Percentiles rank a stretch among this genome's conserved stretches.
Conservation (phyloP, 2,113 vertebrate species). For the Chitala chitala region DNA sequence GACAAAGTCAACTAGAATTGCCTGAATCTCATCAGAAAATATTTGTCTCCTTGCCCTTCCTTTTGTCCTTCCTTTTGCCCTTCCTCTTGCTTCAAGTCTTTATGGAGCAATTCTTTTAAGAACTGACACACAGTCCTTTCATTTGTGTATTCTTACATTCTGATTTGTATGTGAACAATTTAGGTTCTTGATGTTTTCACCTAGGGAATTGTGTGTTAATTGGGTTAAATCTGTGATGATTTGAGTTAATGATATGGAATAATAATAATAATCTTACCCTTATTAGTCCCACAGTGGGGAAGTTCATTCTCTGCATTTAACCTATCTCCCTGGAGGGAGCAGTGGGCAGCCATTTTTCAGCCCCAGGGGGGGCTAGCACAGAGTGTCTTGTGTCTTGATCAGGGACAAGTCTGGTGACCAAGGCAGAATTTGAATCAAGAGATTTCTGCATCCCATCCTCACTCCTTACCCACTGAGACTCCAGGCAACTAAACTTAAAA, state of each 20-base stretch:
- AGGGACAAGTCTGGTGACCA: background rate
- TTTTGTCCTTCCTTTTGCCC: background rate
- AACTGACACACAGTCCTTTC: too few species aligned
- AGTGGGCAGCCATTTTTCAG: too few species aligned
- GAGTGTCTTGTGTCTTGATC: background rate
- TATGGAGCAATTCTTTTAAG: background rate
- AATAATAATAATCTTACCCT: too few species aligned
- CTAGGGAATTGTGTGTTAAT: slow-evolving; percentile 17
- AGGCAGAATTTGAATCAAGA: background rate
- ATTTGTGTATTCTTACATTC: too few species aligned
- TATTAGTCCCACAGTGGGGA: too few species aligned
- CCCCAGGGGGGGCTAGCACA: too few species aligned
- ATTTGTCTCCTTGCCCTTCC: background rate
- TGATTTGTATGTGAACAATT: background rate
- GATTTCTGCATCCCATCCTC: too few species aligned
- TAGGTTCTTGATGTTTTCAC: slow-evolving; percentile 1
- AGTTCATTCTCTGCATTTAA: too few species aligned
- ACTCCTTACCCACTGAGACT: too few species aligned
- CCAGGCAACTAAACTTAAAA: too few species aligned
- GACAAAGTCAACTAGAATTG: slow-evolving; percentile 5
- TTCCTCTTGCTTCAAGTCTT: background rate
- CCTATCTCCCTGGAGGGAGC: too few species aligned
- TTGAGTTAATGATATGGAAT: too few species aligned
- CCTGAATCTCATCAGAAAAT: background rate
- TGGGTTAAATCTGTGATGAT: slow-evolving; percentile 17